phyloP scores from a whole-genome alignment of 2,113 vertebrate genomes.

The Thamnophis sirtalis region DNA sequence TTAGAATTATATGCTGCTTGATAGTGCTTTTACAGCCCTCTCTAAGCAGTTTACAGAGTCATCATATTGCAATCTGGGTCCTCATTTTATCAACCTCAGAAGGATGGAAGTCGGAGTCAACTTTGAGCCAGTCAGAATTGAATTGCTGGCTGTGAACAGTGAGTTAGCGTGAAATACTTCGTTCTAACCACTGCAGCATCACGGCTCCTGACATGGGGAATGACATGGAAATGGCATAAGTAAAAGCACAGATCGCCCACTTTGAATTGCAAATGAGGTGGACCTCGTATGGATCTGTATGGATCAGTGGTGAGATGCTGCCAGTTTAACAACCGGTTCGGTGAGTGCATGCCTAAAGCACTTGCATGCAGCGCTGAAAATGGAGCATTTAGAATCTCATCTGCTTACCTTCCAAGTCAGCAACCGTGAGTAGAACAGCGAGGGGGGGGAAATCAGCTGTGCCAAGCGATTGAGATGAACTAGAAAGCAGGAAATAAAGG shows the following conservation, averaged over 20 bases:
- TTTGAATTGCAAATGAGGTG: not conserved
- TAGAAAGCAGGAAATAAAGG: no score
- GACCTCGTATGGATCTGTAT: not conserved
- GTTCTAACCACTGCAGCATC: not conserved
- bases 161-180: not conserved
- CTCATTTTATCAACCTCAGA: not conserved
- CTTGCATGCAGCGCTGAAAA: no score
- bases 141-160: not conserved
- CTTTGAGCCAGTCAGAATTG: not conserved
- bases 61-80: not conserved
- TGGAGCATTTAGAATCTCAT: no score
- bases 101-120: not conserved
- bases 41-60: not conserved
- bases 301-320: no score
- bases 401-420: no score
- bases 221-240: not conserved
- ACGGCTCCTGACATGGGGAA: not conserved
- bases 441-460: no score
- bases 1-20: not conserved
- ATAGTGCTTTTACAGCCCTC: not conserved
- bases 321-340: no score
- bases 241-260: not conserved
- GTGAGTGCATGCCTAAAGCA: no score
- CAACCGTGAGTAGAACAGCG: no score
- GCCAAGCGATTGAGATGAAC: no score